Conservation (phyloP, 2,797 vertebrate genomes). For the Cyclopterus lumpus region DNA sequence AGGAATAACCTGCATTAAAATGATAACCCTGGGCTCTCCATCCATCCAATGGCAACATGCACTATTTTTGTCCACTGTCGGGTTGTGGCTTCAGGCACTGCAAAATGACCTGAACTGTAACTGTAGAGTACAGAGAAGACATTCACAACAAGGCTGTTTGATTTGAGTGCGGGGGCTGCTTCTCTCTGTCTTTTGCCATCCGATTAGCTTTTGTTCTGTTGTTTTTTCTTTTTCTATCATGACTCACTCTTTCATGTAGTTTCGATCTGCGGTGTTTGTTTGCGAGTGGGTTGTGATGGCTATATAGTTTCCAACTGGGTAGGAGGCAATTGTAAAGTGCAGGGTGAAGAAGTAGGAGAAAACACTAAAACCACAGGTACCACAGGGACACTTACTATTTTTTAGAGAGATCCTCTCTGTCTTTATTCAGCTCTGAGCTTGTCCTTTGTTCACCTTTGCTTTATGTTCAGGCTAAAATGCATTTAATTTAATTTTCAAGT, state of each 20-base stretch:
- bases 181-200: slow-evolving; percentile 30
- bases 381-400: slow-evolving; percentile 16
- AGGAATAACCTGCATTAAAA: slow-evolving; percentile 57
- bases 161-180: slow-evolving; percentile 23
- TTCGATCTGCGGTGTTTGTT: slow-evolving; percentile 46
- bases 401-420: slow-evolving; percentile 23
- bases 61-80: slow-evolving; percentile 48
- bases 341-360: slow-evolving; percentile 19
- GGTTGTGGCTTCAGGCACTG: slow-evolving; percentile 43
- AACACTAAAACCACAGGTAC: neutral
- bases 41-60: slow-evolving; percentile 56
- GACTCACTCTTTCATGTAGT: slow-evolving; percentile 41
- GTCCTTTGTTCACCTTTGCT: slow-evolving; percentile 36
- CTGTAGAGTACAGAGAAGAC: slow-evolving; percentile 45
- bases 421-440: slow-evolving; percentile 22
- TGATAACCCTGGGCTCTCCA: slow-evolving; percentile 54
- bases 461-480: slow-evolving; percentile 30
- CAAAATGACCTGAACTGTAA: slow-evolving; percentile 44
- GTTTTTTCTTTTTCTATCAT: slow-evolving; percentile 32
- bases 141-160: slow-evolving; percentile 46
- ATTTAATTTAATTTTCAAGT: slow-evolving; percentile 45
- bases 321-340: slow-evolving; percentile 15
- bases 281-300: slow-evolving; percentile 55
- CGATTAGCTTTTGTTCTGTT: slow-evolving; percentile 45
- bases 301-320: slow-evolving; percentile 30